Base-by-base conservation (phyloP, 2,113 vertebrate genomes). In the Pardalotus punctatus region DNA sequence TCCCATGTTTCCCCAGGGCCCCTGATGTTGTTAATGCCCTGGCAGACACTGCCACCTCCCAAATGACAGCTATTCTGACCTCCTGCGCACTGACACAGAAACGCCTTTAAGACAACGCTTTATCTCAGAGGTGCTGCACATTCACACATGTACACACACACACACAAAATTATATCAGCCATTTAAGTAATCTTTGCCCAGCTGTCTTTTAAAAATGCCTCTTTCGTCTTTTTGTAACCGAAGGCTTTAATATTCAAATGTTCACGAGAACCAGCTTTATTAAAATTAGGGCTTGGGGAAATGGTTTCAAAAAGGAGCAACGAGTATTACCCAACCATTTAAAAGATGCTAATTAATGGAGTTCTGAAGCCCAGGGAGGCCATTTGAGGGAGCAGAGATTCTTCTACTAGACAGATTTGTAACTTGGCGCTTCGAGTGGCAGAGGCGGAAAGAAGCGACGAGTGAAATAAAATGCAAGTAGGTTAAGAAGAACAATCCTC, bases 281-380 rank as follows among this genome's bases (percentile, higher is more conserved):
- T 98, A 98, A 98, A 98, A 98, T 98, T 94, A 97, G 96, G 84
- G 97, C 97, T 98, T 91, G 92, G 97, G 98, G 98, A 98, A 97
- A 98, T 72, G 92, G 94, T 86, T 98, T 33, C 6, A 40, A 97
- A 98, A 96, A 92, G 86, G 93, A 97, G 95, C 94, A 96, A 96
- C 38, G 85, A 98, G 93, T 98, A 98, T 98, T 98, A 98, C 90
- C 97, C 97, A 97, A 95, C 92, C 97, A 96, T 98, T 98, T 98
- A 97, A 98, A 97, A 97, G 97, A 98, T 98, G 97, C 98, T 98
- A 98, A 98, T 98, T 98, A 98, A 98, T 98, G 98, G 97, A 97
- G 93, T 97, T 98, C 86, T 91, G 97, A 97, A 97, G 96, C 97
- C 97, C 96, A 98, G 62, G 93, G 97, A 97, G 97, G 95, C 96